Evolutionary conservation across 2,797 vertebrate genomes (phyloP).

Genomic region (Pogoniulus pusillus): DNA sequence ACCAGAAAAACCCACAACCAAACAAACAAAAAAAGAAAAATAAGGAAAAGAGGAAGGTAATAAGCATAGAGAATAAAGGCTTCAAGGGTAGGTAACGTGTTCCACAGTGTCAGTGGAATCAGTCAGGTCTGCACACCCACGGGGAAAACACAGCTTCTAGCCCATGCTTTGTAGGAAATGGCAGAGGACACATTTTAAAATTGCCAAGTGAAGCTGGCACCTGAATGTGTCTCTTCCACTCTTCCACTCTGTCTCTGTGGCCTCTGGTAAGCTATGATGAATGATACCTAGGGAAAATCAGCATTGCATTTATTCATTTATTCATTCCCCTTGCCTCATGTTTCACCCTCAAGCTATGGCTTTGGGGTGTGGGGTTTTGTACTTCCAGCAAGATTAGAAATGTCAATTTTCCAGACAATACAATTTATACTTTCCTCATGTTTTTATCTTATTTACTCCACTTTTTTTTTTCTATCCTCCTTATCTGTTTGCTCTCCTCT

Average conservation of each 20-base stretch:
- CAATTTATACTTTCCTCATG: background rate
- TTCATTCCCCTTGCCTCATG: background rate
- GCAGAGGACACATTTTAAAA: background rate
- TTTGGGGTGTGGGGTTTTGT: background rate
- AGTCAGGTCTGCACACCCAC: background rate
- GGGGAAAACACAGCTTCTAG: background rate
- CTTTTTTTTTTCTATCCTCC: background rate
- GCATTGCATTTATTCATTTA: conserved; percentile 1
- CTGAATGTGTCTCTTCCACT: background rate
- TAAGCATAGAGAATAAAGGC: background rate
- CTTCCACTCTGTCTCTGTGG: background rate
- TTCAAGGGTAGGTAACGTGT: background rate
- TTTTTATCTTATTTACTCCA: background rate
- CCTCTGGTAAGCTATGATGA: background rate
- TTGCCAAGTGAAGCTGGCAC: background rate
- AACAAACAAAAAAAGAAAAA: background rate
- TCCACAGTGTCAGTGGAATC: background rate
- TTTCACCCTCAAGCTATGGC: background rate
- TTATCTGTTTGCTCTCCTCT: background rate
- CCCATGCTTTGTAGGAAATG: background rate
- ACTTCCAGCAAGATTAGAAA: background rate
- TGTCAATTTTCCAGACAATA: background rate
- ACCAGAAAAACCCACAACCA: too few species aligned
- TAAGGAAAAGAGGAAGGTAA: background rate
- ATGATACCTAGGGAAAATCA: conserved; percentile 36